A percentile compares a stretch with the other conserved stretches of the same genome.
phyloP scores from a whole-genome alignment of 2,113 vertebrate species.

The Cisticola juncidis region DNA sequence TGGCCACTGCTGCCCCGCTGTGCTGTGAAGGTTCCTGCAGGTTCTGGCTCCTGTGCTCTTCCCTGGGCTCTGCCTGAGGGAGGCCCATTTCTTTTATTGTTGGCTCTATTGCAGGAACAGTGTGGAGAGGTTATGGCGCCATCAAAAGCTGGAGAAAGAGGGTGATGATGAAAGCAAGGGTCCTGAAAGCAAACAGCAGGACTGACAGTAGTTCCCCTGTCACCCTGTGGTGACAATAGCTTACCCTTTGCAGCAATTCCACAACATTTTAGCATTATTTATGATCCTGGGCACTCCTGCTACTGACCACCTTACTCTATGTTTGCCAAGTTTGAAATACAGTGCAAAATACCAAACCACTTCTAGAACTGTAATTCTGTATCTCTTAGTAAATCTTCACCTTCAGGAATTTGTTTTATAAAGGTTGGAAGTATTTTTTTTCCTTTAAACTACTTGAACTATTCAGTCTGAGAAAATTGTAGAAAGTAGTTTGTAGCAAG shows the following conservation, averaged over 20 bases:
- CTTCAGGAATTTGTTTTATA: background rate
- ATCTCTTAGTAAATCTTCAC: background rate
- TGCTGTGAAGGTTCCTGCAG: background rate
- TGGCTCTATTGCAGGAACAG: background rate
- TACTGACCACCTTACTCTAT: background rate
- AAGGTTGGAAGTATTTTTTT: background rate
- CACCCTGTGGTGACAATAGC: background rate
- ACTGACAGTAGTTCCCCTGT: background rate
- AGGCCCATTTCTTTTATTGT: background rate
- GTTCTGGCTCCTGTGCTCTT: background rate
- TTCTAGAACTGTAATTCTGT: background rate
- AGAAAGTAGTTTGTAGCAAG: background rate
- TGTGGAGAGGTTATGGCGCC: background rate
- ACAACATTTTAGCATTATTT: background rate
- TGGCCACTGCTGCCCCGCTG: rapidly evolving
- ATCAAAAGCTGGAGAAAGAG: background rate
- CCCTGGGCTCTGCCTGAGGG: background rate
- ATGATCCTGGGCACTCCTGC: background rate
- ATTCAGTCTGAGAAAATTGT: background rate
- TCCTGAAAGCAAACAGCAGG: background rate
- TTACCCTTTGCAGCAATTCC: background rate
- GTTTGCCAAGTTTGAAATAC: background rate
- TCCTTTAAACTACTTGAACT: background rate
- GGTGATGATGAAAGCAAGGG: rapidly evolving
- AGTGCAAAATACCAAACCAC: background rate